Evolutionary conservation across 2,888 invertebrate genomes (phyloP), one percentile per base, ranked within the genome.

Genomic region (Rhagonycha lutea): DNA sequence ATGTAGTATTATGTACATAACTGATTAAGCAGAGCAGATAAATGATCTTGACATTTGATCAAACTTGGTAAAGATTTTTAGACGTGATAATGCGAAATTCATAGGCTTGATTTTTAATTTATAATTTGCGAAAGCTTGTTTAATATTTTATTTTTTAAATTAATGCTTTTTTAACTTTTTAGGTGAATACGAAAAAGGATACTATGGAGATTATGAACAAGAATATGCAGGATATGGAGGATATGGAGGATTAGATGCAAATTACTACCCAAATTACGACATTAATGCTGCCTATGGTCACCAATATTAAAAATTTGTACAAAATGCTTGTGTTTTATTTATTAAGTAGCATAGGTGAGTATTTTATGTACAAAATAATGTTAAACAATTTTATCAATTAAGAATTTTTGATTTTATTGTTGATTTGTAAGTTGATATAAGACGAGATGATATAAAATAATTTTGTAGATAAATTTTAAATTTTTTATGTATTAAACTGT

Each of bases 131-230:
- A 28, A 28, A 7, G 0, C 7, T n/a, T n/a, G n/a, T 8, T 47
- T n/a, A 7, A 12, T 12, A 32, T 32, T n/a, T 32, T 32, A 29
- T 29, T 29, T 29, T 3, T 3, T 29, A 3, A 9, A 28, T 9
- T 32, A 29, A 32, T 32, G 14, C 23, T 24, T 74, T 24, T 47
- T 77, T 14, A 14, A 67, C 62, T 24, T 78, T 76, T 23, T 60
- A 78, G 78, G 76, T 65, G 69, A 70, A 12, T 76, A 76, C 32
- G 71, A 68, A 14, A 78, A 78, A 69, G 78, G 65, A 32, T 78
- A 75, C 63, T 77, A 75, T 60, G 73, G 67, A 24, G 78, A 78
- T 74, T 78, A 78, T 28, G 76, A 76, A 68, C 75, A 73, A 18
- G 70, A 71, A 11, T 73, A 75, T 61, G 73, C 71, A 29, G 69